Conservation (phyloP, 2,888 invertebrate species). For the Pseudococcus longispinus region DNA sequence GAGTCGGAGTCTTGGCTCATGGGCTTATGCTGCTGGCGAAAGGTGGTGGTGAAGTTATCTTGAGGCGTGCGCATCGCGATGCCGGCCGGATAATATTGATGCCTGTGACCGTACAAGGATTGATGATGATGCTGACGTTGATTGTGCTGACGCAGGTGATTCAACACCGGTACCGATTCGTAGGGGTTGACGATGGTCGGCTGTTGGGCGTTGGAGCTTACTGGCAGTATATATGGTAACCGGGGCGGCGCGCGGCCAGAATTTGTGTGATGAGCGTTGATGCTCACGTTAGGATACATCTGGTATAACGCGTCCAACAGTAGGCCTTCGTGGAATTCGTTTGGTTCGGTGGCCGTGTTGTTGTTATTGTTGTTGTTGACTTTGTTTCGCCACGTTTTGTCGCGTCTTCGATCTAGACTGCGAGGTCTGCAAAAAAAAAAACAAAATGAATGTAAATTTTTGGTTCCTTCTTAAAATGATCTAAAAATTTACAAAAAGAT, state of each 20-base stretch:
- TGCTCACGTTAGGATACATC: conserved; percentile 72
- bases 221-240: conserved; percentile 63
- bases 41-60: conserved; percentile 61
- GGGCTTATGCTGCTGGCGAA: conserved; percentile 61
- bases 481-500: too few relatives aligned
- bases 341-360: conserved; percentile 66
- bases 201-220: conserved; percentile 51
- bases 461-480: too few relatives aligned
- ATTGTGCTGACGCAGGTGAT: conserved; percentile 52
- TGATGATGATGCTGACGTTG: conserved; percentile 37
- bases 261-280: conserved; percentile 65
- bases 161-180: conserved; percentile 55
- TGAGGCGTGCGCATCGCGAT: conserved; percentile 36
- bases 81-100: conserved; percentile 58
- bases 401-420: conserved; percentile 64
- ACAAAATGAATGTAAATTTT: too few relatives aligned
- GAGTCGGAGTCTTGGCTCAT: conserved; percentile 83
- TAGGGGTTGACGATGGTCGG: conserved; percentile 46
- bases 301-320: conserved; percentile 76
- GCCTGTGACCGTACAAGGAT: neutral
- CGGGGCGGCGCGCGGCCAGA: conserved; percentile 64
- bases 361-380: conserved; percentile 60
- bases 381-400: conserved; percentile 66
- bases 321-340: conserved; percentile 77
- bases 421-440: conserved; percentile 62